Base-by-base conservation (phyloP, 2,888 invertebrate genomes). In the Leucoma salicis region DNA sequence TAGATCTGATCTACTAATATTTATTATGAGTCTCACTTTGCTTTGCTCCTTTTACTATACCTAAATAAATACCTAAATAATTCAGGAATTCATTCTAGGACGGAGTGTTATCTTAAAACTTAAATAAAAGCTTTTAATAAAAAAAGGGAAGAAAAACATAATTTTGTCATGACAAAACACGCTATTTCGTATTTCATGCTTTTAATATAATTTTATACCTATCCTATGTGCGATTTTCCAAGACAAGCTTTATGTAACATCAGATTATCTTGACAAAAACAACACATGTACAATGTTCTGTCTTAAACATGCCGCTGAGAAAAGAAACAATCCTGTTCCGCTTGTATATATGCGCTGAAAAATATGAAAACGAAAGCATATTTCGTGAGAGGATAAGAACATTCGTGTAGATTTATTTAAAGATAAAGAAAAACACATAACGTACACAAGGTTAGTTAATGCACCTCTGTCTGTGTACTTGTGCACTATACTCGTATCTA, bases 231-330 rank as follows among this genome's bases (percentile, higher is more conserved):
- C 35, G 27, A 29, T 29, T 42, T 39, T 24, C 16, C 16, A 41
- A 43, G 35, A 44, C 32, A 28, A 34, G 31, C 35, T 14, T 27
- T 35, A 33, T 32, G 39, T 21, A 32, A 14, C 35, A 13, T 36
- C 11, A 35, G 24, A 48, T 49, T 44, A 55, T 40, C 15, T 35
- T 32, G 27, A 52, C 14, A 48, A 43, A 48, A 51, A 34, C 36
- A 38, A 39, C 32, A 33, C 29, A 34, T 27, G 25, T 42, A 31
- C 25, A 39, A 39, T 32, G 39, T 37, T 39, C 25, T 34, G 11
- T 37, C 42, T 16, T 31, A 41, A 49, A 40, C 33, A 45, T 29
- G 34, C 37, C 27, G 11, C 25, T 14, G 29, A 6, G 21, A 21
- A 5, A 8, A 52, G 54, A 35, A 43, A 44, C 36, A 46, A 49